Evolutionary conservation across 2,113 vertebrate species (phyloP).

Genomic region (Eptatretus burgeri): DNA sequence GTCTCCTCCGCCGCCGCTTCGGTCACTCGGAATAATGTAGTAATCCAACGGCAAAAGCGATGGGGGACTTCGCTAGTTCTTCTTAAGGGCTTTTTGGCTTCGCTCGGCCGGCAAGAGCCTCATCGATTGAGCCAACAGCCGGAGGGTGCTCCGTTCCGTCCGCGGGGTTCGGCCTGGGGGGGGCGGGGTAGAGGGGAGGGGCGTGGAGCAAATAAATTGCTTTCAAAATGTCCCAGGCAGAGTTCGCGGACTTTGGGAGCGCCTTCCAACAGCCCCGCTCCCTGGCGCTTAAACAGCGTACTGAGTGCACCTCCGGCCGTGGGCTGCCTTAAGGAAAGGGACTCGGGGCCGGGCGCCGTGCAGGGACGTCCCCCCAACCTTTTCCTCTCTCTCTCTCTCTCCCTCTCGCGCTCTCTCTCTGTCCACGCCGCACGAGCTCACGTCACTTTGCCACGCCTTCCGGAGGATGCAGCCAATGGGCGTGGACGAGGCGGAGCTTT

Average conservation of each 20-base stretch:
- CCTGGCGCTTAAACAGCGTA: neutral
- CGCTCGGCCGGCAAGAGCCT: conserved; percentile 5
- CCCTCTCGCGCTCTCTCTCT: neutral
- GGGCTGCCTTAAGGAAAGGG: neutral
- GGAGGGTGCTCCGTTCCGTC: conserved; percentile 4
- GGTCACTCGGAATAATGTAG: conserved; percentile 6
- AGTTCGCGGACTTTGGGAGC: conserved; percentile 7
- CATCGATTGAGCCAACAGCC: conserved; percentile 1
- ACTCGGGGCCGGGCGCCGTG: neutral
- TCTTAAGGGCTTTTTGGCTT: conserved; percentile 6
- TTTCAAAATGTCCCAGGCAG: neutral
- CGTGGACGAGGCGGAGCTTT: neutral
- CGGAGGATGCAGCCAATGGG: neutral
- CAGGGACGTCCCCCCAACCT: neutral
- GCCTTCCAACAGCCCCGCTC: conserved; percentile 8
- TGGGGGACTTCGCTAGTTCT: conserved; percentile 6
- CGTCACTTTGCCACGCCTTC: conserved; percentile 9
- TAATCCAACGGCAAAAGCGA: conserved; percentile 5
- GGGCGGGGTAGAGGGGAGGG: neutral
- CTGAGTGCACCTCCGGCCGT: neutral
- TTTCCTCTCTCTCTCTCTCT: accelerated
- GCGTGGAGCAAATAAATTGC: neutral
- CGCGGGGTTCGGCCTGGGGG: conserved; percentile 2
- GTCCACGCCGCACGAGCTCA: conserved; percentile 11
- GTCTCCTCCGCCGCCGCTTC: conserved; percentile 5